Evolutionary conservation across 2,888 invertebrate species (phyloP), one percentile per base, ranked within the genome.

Genomic region (Drosophila recens): DNA sequence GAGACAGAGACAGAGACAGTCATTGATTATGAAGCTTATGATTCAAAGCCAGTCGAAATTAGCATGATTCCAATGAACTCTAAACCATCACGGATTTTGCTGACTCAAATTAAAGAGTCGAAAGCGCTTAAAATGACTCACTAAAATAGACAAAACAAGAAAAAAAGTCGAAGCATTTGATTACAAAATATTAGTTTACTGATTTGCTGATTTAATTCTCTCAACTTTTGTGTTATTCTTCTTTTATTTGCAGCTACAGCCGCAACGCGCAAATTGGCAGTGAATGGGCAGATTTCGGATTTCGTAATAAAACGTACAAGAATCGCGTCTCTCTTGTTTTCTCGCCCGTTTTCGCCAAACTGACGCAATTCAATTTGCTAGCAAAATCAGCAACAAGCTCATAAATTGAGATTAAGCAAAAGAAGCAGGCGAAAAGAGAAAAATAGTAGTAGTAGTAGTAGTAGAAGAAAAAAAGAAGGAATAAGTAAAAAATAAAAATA

Each of bases 321-420:
- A 70, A 67, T 58, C 45, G 43, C 45, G 57, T 27, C 15, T 42
- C 42, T 40, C 40, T 30, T 9, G 11, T 13, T 40, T 27, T 27
- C 15, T 53, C 27, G 1, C 38, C 9, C 52, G 11, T 20, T 36
- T n/a, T 36, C 43, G 3, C 65, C 70, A 76, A n/a, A 84, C 87
- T 85, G 89, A 86, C 85, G 89, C 86, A 82, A 86, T 85, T 89
- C 85, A 89, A 85, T 89, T 89, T 87, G 87, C 79, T 56, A 80
- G 82, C 85, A 70, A 59, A 68, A 51, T 67, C 56, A 46, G 87
- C 88, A 83, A 64, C 79, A 79, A 83, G 65, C 85, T 80, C 87
- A 86, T 87, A 85, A 89, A 85, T 87, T 84, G 87, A 75, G 84
- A 88, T 84, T 84, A 84, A 79, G 79, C 88, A 75, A 83, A 73